Evolutionary conservation across 2,888 invertebrate species (phyloP).

Genomic region (Ormyrus rosae): DNA sequence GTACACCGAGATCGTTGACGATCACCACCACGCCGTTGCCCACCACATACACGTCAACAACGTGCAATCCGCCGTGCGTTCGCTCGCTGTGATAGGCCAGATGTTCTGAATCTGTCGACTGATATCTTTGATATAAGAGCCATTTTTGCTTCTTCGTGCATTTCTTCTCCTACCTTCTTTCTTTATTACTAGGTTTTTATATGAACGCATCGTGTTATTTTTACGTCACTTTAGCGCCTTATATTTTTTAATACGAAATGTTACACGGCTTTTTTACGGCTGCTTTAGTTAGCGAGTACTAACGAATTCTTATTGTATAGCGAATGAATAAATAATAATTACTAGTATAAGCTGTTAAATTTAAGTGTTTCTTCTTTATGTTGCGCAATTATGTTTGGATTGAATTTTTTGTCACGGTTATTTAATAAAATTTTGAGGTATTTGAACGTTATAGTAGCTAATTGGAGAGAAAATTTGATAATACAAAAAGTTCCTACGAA

Average conservation of each 20-base stretch:
- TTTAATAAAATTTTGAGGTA: too few species aligned
- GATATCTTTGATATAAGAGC: constrained; percentile 49
- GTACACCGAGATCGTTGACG: constrained; percentile 70
- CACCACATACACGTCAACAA: constrained; percentile 73
- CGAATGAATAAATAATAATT: constrained; percentile 52
- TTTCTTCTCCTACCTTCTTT: constrained; percentile 34
- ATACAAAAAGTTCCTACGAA: too few species aligned
- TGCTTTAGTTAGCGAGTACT: constrained; percentile 42
- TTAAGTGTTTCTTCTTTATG: background rate
- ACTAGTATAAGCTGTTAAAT: constrained; percentile 30
- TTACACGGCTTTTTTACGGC: constrained; percentile 47
- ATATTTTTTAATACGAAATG: constrained; percentile 32
- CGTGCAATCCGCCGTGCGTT: constrained; percentile 71
- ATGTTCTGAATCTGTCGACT: constrained; percentile 66
- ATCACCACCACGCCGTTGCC: constrained; percentile 66
- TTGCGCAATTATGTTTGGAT: background rate
- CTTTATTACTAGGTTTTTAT: background rate
- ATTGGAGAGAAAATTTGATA: too few species aligned
- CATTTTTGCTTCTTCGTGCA: constrained; percentile 25
- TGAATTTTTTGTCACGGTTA: background rate
- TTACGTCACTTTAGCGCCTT: background rate
- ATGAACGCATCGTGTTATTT: constrained; percentile 2
- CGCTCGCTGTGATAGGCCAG: constrained; percentile 73
- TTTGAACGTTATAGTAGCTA: too few species aligned
- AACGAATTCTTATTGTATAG: constrained; percentile 42